These are phyloP conservation scores for Rhynchonycteris naso DNA, from an alignment of 2,797 vertebrate genomes.

Conservation along the genomic window DNA sequence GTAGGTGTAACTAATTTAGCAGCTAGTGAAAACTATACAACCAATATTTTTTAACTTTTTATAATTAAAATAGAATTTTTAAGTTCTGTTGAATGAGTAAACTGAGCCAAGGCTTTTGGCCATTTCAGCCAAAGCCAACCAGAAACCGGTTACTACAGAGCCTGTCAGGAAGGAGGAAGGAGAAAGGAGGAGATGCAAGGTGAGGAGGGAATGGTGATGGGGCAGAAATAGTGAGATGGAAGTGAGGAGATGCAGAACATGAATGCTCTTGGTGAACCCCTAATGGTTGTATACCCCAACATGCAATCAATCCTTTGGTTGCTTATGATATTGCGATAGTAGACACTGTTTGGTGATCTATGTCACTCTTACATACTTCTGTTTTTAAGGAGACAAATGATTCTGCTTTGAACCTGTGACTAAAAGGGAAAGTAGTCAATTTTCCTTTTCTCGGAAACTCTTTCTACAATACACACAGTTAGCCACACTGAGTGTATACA, in stretches of 20 bases:
- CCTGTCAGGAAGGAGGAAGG: neutral
- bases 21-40: neutral
- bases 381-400: neutral
- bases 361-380: neutral
- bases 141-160: neutral
- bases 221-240: neutral
- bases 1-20: neutral
- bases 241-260: neutral
- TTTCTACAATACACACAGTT: neutral
- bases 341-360: neutral
- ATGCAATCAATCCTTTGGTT: neutral
- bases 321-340: neutral
- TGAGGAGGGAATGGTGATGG: neutral
- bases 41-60: neutral
- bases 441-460: neutral
- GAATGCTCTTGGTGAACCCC: neutral
- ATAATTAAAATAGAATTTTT: neutral
- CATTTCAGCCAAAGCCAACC: neutral
- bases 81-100: constrained; percentile 36
- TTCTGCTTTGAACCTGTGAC: neutral
- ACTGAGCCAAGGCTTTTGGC: neutral
- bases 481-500: neutral
- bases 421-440: neutral
- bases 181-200: neutral
- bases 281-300: neutral